These are phyloP conservation scores for Strigamia transsilvanica DNA, from an alignment of 2,888 invertebrate species.

Conservation along the genomic window DNA sequence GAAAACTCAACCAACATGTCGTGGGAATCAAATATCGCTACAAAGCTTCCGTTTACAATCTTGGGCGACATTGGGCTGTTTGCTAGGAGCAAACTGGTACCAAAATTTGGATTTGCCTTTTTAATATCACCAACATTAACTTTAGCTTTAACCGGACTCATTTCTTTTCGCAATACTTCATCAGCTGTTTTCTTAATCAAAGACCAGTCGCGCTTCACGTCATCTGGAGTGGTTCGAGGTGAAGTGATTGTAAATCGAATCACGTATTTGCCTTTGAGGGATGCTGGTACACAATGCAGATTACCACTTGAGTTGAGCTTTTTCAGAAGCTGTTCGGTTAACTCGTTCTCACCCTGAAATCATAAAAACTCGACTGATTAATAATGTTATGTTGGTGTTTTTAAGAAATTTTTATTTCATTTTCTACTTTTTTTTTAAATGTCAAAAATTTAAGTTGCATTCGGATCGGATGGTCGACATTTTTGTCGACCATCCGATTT, in stretches of 20 bases:
- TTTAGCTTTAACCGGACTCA: slow-evolving; percentile 66
- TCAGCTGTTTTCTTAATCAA: slow-evolving; percentile 64
- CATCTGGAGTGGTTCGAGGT: slow-evolving; percentile 72
- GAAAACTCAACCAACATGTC: slow-evolving; percentile 76
- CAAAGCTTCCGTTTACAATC: slow-evolving; percentile 92
- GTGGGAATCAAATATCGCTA: slow-evolving; percentile 85
- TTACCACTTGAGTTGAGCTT: slow-evolving; percentile 85
- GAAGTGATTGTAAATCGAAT: slow-evolving; percentile 95
- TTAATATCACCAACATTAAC: slow-evolving; percentile 57
- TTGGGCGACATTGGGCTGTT: slow-evolving; percentile 97
- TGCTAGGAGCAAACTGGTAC: slow-evolving; percentile 89
- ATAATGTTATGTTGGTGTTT: too few relatives aligned
- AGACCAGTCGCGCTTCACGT: slow-evolving; percentile 79
- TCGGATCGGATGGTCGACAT: too few relatives aligned
- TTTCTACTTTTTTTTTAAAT: background rate
- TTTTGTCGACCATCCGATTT: too few relatives aligned
- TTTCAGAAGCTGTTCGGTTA: slow-evolving; percentile 86
- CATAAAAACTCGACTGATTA: background rate
- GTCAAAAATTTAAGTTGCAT: background rate
- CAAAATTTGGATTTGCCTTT: slow-evolving; percentile 85
- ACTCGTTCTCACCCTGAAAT: slow-evolving; percentile 76
- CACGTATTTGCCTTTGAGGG: slow-evolving; percentile 81
- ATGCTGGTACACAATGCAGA: slow-evolving; percentile 94
- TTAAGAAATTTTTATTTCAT: too few relatives aligned
- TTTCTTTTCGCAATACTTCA: slow-evolving; percentile 69